phyloP scores from a whole-genome alignment of 2,797 vertebrate genomes.

The Pantherophis vulpinus region DNA sequence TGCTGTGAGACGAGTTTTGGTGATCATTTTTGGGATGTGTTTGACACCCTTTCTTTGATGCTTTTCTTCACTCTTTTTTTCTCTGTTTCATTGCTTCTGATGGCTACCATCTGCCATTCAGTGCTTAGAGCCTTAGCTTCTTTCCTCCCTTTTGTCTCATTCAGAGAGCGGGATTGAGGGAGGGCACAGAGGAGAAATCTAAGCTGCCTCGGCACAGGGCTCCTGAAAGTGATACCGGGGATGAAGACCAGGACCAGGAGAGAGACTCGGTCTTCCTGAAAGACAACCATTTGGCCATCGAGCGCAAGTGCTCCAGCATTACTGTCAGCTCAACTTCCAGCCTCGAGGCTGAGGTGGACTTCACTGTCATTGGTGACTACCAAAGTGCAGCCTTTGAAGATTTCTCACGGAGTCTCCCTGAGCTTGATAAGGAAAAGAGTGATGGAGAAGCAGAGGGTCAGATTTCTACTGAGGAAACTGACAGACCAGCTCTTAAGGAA shows the following conservation, averaged over 20 bases:
- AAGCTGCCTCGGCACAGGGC: conserved; percentile 73
- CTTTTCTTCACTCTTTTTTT: conserved; percentile 42
- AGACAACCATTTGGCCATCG: conserved; percentile 92
- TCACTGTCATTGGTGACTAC: conserved; percentile 94
- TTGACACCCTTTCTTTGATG: conserved; percentile 58
- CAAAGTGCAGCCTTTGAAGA: conserved; percentile 86
- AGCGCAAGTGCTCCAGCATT: conserved; percentile 96
- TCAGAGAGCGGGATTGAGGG: conserved; percentile 77
- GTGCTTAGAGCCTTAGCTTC: conserved; percentile 49
- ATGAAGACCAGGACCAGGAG: conserved; percentile 89
- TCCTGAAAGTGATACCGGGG: conserved; percentile 79
- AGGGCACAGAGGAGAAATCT: conserved; percentile 75
- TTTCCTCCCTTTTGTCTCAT: conserved; percentile 66
- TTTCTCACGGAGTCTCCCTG: conserved; percentile 83
- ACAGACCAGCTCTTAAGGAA: conserved; percentile 55
- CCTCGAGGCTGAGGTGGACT: conserved; percentile 95
- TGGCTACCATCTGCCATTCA: rapidly evolving
- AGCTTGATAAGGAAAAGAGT: conserved; percentile 82
- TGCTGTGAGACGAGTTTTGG: conserved; percentile 55
- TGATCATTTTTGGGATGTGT: conserved; percentile 60
- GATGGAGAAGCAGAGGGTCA: conserved; percentile 83
- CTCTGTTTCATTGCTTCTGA: conserved; percentile 15
- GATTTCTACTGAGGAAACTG: conserved; percentile 76
- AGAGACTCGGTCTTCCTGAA: conserved; percentile 83
- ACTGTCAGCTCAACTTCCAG: conserved; percentile 97